Evolutionary conservation across 2,888 invertebrate genomes (phyloP).

Genomic region (Aphodius sticticus): DNA sequence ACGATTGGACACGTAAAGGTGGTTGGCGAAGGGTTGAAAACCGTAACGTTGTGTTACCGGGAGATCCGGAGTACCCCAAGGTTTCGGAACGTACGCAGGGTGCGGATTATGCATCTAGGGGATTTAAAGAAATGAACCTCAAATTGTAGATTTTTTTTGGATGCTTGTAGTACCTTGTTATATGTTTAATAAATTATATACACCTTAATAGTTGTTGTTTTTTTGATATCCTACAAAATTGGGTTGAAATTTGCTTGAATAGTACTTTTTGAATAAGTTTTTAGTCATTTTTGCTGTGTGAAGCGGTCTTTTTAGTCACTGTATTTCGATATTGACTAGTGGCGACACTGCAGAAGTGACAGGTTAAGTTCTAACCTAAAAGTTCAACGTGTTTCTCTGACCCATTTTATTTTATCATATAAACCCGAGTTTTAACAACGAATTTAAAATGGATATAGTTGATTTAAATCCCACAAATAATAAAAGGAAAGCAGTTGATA

Average conservation of each 20-base stretch:
- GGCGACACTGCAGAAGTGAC: no score
- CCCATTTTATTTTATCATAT: background rate
- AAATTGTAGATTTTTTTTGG: conserved; percentile 46
- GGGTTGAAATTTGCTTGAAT: no score
- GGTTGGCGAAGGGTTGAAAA: conserved; percentile 73
- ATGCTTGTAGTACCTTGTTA: conserved; percentile 17
- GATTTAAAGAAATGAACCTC: conserved; percentile 68
- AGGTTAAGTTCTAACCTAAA: background rate
- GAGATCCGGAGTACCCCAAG: conserved; percentile 75
- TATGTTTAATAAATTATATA: conserved; percentile 19
- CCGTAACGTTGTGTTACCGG: conserved; percentile 68
- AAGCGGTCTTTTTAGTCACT: background rate
- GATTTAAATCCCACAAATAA: background rate
- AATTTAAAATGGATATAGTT: background rate
- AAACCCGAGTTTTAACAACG: background rate
- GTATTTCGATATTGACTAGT: background rate
- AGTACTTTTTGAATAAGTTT: background rate
- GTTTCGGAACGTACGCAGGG: conserved; percentile 65
- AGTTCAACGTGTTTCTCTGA: background rate
- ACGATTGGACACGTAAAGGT: conserved; percentile 80
- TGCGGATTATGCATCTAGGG: conserved; percentile 74
- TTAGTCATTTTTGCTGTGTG: background rate
- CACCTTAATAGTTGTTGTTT: background rate
- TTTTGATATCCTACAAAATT: background rate
- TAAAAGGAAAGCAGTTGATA: conserved; percentile 7